Conservation (phyloP, 2,113 vertebrate genomes). For the Sula dactylatra region DNA sequence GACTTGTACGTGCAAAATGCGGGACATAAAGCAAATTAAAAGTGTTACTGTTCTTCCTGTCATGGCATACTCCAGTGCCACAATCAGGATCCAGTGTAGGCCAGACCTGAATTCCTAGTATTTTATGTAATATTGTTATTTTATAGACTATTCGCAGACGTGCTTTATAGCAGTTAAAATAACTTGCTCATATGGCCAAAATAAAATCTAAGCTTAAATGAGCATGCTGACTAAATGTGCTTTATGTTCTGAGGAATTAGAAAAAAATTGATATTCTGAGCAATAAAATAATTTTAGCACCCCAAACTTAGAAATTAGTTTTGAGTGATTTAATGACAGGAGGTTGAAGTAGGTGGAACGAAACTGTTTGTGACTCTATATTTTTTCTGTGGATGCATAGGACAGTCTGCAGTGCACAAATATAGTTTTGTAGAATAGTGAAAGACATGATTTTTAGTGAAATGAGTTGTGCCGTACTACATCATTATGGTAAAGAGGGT, state of each 20-base stretch:
- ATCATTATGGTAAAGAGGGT: not conserved
- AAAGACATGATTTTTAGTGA: not conserved
- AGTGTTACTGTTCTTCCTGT: fast-evolving
- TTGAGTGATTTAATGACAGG: not conserved
- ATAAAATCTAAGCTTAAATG: not conserved
- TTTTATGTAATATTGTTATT: not conserved
- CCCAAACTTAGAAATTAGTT: not conserved
- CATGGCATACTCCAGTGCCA: not conserved
- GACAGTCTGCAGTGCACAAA: not conserved
- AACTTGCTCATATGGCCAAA: not conserved
- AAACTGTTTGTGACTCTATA: not conserved
- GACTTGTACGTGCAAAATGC: fast-evolving
- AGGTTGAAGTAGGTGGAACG: not conserved
- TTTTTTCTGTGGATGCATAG: not conserved
- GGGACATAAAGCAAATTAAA: not conserved
- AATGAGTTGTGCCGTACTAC: not conserved
- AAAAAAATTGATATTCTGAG: not conserved
- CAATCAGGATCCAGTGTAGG: not conserved
- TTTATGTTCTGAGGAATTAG: not conserved
- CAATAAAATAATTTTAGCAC: not conserved
- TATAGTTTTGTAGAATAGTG: not conserved
- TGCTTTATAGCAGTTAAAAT: not conserved
- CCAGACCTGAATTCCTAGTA: not conserved
- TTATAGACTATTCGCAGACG: not conserved
- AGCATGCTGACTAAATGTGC: not conserved